Base-by-base conservation (phyloP, 1,140 invertebrate species). In the Gyrodactylus salaris region DNA sequence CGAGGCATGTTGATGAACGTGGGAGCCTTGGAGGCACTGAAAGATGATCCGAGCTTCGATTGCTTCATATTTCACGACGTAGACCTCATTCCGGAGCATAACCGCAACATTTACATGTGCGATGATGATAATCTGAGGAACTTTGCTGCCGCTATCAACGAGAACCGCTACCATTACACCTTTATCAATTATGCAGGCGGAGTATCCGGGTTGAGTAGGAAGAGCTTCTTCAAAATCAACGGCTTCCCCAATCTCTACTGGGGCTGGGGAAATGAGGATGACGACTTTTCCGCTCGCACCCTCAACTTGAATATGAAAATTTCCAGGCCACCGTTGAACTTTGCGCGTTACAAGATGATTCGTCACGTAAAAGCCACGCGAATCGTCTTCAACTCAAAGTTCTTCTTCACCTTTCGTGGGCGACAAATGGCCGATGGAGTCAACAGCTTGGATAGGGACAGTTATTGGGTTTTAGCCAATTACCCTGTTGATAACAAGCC, bases 211-310 rank as follows among this genome's bases (percentile, higher is more conserved):
- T 26, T 80, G 27, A 80, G 78, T 73, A 75, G 75, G 69, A 79
- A 84, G 20, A 84, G 86, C 76, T 92, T 87, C 79, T 82, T 85
- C 74, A 79, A 81, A 75, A 85, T 89, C 0, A 95, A 96, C 82
- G 91, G 92, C 0, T 93, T 92, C 84, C 89, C 88, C 20, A 93
- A 92, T 81, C 79, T 85, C 25, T 92, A 87, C 81, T 89, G 85
- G 83, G 89, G 88, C 0, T 89, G 87, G 87, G 88, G 83, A 0
- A 79, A 79, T 75, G 79, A 80, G 74, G 79, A 80, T 76, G 79
- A 80, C 76, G 79, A 80, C 68, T 76, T 80, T n/a, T 79, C 78
- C 20, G 79, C 78, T 71, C n/a, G 69, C 26, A 75, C 25, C 20
- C n/a, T 68, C 1, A n/a, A 34, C 20, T 70, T 26, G 1, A 78